Evolutionary conservation across 1,140 invertebrate genomes (phyloP).

Genomic region (Druon quercuslanigerum): DNA sequence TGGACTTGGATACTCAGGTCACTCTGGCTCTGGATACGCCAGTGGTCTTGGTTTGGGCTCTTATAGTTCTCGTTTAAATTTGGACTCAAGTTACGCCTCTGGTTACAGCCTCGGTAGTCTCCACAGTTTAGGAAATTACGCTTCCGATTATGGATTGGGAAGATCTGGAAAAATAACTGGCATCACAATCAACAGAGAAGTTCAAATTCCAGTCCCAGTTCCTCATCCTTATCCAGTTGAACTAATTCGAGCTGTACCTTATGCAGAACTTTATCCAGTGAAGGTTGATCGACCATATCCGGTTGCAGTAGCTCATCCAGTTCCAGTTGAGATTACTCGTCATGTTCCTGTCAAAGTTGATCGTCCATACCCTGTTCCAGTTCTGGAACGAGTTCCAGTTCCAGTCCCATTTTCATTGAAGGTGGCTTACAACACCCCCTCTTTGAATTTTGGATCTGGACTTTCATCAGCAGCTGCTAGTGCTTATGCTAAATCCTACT

Average conservation of each 20-base stretch:
- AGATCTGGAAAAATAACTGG: conserved; percentile 36
- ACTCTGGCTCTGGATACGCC: conserved; percentile 33
- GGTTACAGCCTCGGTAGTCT: conserved; percentile 37
- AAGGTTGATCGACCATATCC: conserved; percentile 60
- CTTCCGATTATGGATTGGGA: background rate
- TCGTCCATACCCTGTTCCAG: conserved; percentile 57
- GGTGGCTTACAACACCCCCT: background rate
- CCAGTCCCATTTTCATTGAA: conserved; percentile 19
- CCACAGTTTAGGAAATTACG: background rate
- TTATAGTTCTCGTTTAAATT: conserved; percentile 35
- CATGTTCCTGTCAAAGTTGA: conserved; percentile 59
- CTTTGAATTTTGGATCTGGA: conserved; percentile 36
- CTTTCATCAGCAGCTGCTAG: conserved; percentile 17
- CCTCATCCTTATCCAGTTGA: conserved; percentile 57
- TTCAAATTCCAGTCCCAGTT: conserved; percentile 55
- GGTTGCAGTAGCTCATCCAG: conserved; percentile 56
- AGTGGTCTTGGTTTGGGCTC: conserved; percentile 35
- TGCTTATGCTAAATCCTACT: background rate
- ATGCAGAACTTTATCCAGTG: conserved; percentile 53
- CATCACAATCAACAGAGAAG: conserved; percentile 49
- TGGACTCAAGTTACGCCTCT: conserved; percentile 36
- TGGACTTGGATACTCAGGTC: conserved; percentile 35
- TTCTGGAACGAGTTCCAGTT: conserved; percentile 46
- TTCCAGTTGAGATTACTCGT: conserved; percentile 54
- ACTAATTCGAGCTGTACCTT: conserved; percentile 53